Conservation (phyloP, 2,797 vertebrate species). For the Diglossa cyanea region DNA sequence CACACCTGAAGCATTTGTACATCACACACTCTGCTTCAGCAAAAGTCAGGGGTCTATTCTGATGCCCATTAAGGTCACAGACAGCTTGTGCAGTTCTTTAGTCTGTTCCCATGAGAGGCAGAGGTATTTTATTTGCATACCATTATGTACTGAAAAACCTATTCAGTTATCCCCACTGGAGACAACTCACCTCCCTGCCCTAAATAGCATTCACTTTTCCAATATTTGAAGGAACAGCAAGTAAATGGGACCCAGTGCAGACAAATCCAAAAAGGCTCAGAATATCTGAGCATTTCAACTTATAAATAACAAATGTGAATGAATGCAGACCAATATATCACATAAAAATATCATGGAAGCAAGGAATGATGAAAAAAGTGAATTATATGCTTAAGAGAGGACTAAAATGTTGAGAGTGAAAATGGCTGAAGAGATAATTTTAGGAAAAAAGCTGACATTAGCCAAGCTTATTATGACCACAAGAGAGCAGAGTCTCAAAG, state of each 20-base stretch:
- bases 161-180: slow-evolving; percentile 41
- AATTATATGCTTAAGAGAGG: slow-evolving; percentile 2
- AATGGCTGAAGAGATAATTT: not conserved
- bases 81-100: slow-evolving; percentile 41
- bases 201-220: slow-evolving; percentile 39
- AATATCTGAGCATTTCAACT: not conserved
- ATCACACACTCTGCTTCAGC: not conserved
- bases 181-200: slow-evolving; percentile 47
- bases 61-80: slow-evolving; percentile 53
- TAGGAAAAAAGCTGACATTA: not conserved
- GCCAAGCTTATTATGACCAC: not conserved
- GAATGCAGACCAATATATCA: not conserved
- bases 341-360: not conserved
- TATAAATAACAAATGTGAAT: slow-evolving; percentile 33
- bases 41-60: not conserved
- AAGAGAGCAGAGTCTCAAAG: not conserved
- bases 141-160: slow-evolving; percentile 50
- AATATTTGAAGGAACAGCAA: slow-evolving; percentile 33
- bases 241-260: slow-evolving; percentile 14
- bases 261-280: not conserved
- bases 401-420: not conserved
- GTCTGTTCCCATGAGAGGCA: slow-evolving; percentile 11
- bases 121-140: slow-evolving; percentile 58
- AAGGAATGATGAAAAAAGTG: not conserved
- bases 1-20: not conserved